Conservation (phyloP, 2,113 vertebrate genomes). For the Ictidomys tridecemlineatus region DNA sequence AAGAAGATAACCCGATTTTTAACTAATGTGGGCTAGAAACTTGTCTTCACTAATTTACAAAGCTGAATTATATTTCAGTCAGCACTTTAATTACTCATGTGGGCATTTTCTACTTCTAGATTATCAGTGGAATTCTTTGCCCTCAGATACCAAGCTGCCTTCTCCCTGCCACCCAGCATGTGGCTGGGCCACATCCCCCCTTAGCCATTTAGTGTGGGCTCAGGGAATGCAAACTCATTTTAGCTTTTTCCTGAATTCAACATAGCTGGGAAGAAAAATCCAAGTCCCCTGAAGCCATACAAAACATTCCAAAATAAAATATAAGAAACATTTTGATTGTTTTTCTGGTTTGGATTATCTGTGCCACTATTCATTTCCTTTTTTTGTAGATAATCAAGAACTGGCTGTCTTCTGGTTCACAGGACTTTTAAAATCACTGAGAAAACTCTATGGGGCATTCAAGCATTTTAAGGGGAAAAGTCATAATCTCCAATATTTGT, state of each 20-base stretch:
- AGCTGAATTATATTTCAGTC: conserved; percentile 45
- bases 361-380: conserved; percentile 72
- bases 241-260: conserved; percentile 75
- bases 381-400: conserved; percentile 73
- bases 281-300: conserved; percentile 73
- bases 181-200: conserved; percentile 44
- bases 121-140: conserved; percentile 65
- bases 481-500: conserved; percentile 81
- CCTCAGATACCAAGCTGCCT: background rate
- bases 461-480: conserved; percentile 81
- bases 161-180: conserved; percentile 72
- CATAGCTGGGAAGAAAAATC: conserved; percentile 64
- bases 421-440: conserved; percentile 76
- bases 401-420: conserved; percentile 11
- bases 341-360: conserved; percentile 80
- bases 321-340: conserved; percentile 72
- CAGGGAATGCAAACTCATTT: conserved; percentile 79
- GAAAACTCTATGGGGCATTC: conserved; percentile 65
- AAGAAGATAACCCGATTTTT: background rate
- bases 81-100: conserved; percentile 44
- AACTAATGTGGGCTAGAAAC: conserved; percentile 23
- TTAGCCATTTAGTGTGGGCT: conserved; percentile 71
- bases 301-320: conserved; percentile 81
- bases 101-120: conserved; percentile 50
- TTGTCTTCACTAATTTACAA: conserved; percentile 29